Evolutionary conservation across 2,113 vertebrate genomes (phyloP), one percentile per base, ranked within the genome.

Genomic region (Anas platyrhynchos): DNA sequence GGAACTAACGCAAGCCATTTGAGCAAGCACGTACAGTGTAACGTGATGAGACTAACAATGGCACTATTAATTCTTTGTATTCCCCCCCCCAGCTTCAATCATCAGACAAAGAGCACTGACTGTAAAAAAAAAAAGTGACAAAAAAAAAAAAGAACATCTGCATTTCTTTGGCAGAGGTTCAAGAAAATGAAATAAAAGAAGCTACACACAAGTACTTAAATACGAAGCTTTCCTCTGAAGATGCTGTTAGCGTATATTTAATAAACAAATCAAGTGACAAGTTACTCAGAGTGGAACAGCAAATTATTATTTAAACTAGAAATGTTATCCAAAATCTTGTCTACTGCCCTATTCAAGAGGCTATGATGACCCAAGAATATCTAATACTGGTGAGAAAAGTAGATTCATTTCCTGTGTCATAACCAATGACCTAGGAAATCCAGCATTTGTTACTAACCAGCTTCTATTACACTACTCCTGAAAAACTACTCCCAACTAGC

Each of bases 61-160:
- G 68, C 18, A 56, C 22, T 18, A 15, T 26, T 55, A 44, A 65
- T 72, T 89, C 52, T 73, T 23, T 46, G 26, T 34, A 43, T 63
- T 59, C 29, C 27, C 16, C 54, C 34, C 54, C 29, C 27, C 27
- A 27, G 26, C 27, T 56, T 56, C 75, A 89, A 54, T 26, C 91
- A 34, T 77, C 75, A 93, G 13, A 91, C 23, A 92, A 89, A 92
- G 54, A 76, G 41, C 32, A 73, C 32, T 63, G 66, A 43, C 27
- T 84, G 48, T 38, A 75, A 93, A 90, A 93, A 25, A 25, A 52
- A 88, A 34, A 8, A 72, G 6, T 31, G 58, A 78, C 17, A 68
- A 89, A 65, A 73, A 34, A 73, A 34, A 34, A 76, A 94, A 87
- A 52, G 59, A 31, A 87, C 94, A 87, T 76, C 77, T 94, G 91